A percentile compares a stretch with the other conserved stretches of the same genome.
phyloP scores from a whole-genome alignment of 2,888 invertebrate genomes.

The Marronus borbonicus region DNA sequence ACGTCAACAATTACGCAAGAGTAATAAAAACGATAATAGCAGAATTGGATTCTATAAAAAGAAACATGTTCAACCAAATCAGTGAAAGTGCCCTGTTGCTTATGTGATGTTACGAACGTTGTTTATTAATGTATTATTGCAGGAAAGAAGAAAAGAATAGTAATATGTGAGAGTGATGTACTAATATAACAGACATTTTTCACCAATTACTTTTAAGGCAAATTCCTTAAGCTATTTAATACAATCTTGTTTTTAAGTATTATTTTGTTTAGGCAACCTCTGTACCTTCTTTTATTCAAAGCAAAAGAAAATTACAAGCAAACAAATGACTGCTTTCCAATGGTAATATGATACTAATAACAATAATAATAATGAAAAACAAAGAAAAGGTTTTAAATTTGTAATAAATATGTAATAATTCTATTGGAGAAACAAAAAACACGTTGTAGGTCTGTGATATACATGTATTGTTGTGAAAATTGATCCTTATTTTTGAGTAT shows the following conservation, averaged over 20 bases:
- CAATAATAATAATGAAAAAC: conserved; percentile 10
- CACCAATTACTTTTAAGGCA: not conserved
- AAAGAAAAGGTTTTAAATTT: not conserved
- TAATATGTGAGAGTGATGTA: not conserved
- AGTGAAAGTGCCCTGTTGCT: conserved; percentile 58
- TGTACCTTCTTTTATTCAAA: too few relatives aligned
- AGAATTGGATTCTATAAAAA: not conserved
- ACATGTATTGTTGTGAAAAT: conserved; percentile 67
- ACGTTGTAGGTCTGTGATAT: conserved; percentile 72
- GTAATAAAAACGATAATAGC: not conserved
- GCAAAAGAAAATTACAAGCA: not conserved
- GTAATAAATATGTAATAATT: conserved; percentile 13
- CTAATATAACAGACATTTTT: conserved; percentile 9
- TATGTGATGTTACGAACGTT: conserved; percentile 44
- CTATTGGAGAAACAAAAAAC: conserved; percentile 44
- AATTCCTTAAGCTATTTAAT: conserved; percentile 4
- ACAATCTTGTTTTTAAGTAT: not conserved
- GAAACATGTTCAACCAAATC: conserved; percentile 47
- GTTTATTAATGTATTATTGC: conserved; percentile 1
- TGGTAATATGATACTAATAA: not conserved
- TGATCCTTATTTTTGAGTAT: conserved; percentile 39
- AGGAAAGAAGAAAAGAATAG: not conserved
- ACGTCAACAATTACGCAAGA: not conserved
- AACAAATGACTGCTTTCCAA: conserved; percentile 24
- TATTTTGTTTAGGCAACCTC: not conserved